Conservation (phyloP, 2,888 invertebrate genomes). For the Tillus elongatus region DNA sequence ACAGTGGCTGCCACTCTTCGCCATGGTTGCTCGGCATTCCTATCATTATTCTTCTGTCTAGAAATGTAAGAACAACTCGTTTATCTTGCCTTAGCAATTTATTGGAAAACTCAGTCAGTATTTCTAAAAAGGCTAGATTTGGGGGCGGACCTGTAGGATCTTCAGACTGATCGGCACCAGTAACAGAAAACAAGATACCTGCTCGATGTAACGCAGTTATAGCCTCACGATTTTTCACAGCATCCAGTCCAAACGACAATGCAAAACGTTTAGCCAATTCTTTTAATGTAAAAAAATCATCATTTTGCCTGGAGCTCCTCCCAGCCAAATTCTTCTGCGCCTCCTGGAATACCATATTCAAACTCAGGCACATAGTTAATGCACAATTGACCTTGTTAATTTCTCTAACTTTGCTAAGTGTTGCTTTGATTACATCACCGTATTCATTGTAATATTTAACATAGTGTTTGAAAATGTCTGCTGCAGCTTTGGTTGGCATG, state of each 20-base stretch:
- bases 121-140: slow-evolving; percentile 87
- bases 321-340: slow-evolving; percentile 43
- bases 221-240: slow-evolving; percentile 92
- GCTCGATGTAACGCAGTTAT: slow-evolving; percentile 92
- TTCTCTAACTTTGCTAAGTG: slow-evolving; percentile 92
- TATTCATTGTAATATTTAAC: slow-evolving; percentile 98
- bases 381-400: slow-evolving; percentile 96
- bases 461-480: slow-evolving; percentile 95
- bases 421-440: slow-evolving; percentile 96
- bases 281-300: slow-evolving; percentile 85
- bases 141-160: slow-evolving; percentile 76
- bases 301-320: slow-evolving; percentile 41
- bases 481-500: slow-evolving; percentile 82
- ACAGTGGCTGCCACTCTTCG: slow-evolving; percentile 90
- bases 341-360: slow-evolving; percentile 80
- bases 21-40: slow-evolving; percentile 72
- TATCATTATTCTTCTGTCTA: slow-evolving; percentile 76
- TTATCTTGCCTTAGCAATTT: slow-evolving; percentile 96
- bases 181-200: slow-evolving; percentile 83
- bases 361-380: slow-evolving; percentile 83
- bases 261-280: slow-evolving; percentile 96
- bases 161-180: slow-evolving; percentile 49
- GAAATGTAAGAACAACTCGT: slow-evolving; percentile 76
- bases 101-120: slow-evolving; percentile 91
- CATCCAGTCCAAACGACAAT: slow-evolving; percentile 92